Evolutionary conservation across 2,797 vertebrate species (phyloP).

Genomic region (Leptodactylus fallax): DNA sequence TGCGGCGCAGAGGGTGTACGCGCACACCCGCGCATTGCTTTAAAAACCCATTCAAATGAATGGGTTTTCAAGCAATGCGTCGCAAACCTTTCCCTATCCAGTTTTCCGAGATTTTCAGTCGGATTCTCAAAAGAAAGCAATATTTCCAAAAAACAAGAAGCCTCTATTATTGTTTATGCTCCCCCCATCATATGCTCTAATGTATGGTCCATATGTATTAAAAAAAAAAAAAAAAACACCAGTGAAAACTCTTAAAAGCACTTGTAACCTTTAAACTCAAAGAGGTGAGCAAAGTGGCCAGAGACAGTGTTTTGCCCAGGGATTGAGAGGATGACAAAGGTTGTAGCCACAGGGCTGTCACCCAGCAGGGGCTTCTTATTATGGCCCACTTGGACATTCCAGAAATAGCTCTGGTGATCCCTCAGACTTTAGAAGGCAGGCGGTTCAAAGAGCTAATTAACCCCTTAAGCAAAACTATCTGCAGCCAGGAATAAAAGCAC

Average conservation of each 20-base stretch:
- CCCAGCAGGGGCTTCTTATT: conserved; percentile 54
- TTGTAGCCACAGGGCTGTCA: conserved; percentile 45
- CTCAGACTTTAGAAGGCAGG: conserved; percentile 41
- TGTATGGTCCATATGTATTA: neutral
- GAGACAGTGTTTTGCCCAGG: conserved; percentile 41
- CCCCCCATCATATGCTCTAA: neutral
- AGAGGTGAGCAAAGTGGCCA: conserved; percentile 7
- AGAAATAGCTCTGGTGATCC: conserved; percentile 56
- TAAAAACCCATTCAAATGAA: no score
- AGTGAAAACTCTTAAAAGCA: conserved; percentile 18
- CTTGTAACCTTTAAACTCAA: conserved; percentile 47
- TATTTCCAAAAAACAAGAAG: no score
- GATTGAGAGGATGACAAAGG: conserved; percentile 50
- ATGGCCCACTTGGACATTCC: conserved; percentile 55
- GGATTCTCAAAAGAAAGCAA: no score
- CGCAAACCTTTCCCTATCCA: no score
- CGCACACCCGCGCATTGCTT: no score
- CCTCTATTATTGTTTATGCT: no score
- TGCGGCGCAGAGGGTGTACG: no score
- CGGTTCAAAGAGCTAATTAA: conserved; percentile 61
- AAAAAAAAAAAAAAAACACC: no score
- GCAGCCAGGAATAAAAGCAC: neutral
- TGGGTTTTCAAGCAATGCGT: no score
- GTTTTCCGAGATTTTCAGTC: no score
- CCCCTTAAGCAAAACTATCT: conserved; percentile 52